Conservation (phyloP, 2,797 vertebrate species). For the Fundulus diaphanus region DNA sequence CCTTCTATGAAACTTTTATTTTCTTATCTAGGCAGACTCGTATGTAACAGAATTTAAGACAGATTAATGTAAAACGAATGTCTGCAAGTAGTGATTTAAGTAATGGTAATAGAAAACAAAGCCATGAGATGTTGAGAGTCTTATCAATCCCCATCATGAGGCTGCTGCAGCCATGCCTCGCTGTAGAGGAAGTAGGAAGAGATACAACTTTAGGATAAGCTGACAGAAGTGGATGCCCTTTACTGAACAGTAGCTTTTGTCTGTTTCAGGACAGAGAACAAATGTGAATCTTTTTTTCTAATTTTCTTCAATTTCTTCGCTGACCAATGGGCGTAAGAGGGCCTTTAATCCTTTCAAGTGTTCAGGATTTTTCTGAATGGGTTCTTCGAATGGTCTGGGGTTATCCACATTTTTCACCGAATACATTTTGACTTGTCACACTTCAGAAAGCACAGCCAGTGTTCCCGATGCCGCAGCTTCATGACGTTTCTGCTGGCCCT, state of each 20-base stretch:
- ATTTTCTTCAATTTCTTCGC: background rate
- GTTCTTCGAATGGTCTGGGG: background rate
- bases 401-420: background rate
- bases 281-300: background rate
- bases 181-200: background rate
- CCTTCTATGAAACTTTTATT: background rate
- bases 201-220: background rate
- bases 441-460: background rate
- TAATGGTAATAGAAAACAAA: background rate
- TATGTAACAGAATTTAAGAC: background rate
- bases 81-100: background rate
- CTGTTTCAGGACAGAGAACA: background rate
- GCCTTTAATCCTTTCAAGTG: background rate
- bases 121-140: background rate
- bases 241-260: background rate
- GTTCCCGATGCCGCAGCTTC: background rate
- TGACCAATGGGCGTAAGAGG: background rate
- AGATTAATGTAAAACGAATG: background rate
- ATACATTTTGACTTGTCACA: constrained; percentile 8
- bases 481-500: background rate
- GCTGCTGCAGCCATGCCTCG: background rate
- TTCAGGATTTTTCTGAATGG: background rate
- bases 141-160: background rate
- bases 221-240: background rate
- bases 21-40: background rate